These are phyloP conservation scores for Dendropsophus ebraccatus DNA, from an alignment of 2,113 vertebrate genomes.

Conservation along the genomic window DNA sequence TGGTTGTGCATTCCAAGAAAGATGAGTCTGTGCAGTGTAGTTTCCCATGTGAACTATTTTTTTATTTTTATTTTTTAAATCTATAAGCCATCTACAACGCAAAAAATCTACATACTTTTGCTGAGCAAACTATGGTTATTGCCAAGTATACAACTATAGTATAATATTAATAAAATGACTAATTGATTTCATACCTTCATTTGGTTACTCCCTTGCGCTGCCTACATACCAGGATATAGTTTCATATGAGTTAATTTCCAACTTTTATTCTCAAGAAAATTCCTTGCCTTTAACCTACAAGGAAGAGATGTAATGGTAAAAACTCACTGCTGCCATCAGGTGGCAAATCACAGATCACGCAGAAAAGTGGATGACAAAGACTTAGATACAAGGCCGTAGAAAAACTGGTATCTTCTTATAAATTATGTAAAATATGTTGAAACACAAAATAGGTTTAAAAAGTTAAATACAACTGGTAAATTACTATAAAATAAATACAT, in stretches of 20 bases:
- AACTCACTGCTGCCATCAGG: constrained; percentile 44
- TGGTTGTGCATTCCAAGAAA: no score
- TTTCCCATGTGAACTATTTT: no score
- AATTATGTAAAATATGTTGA: background rate
- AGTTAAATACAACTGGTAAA: no score
- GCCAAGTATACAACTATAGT: background rate
- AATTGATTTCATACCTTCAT: background rate
- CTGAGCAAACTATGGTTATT: no score
- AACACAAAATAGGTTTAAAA: no score
- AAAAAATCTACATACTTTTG: no score
- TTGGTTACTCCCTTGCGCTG: background rate
- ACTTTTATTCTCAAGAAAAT: background rate
- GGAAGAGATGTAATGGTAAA: background rate
- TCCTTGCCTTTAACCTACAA: background rate
- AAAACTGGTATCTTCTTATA: no score
- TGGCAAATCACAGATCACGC: background rate
- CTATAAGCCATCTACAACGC: no score
- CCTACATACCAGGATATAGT: background rate
- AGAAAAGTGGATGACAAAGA: background rate
- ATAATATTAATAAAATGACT: background rate
- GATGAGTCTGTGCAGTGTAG: no score
- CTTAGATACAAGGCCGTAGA: no score
- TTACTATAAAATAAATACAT: no score
- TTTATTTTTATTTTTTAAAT: no score
- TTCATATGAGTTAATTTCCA: background rate